These are phyloP conservation scores for Micrasema minimum DNA, from an alignment of 1,140 invertebrate genomes.

Conservation along the genomic window DNA sequence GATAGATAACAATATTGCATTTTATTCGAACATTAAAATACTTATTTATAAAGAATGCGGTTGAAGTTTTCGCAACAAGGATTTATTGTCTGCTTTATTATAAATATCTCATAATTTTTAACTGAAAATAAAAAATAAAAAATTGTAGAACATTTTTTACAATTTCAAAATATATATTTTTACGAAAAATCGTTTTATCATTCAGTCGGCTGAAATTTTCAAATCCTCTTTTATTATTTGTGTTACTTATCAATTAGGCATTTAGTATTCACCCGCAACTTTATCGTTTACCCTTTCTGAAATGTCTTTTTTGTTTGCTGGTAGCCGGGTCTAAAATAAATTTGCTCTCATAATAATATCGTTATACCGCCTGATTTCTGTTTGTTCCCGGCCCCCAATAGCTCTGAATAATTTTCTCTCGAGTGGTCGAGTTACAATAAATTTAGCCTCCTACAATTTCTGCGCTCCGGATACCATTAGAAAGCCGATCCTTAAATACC, in stretches of 20 bases:
- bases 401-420: slow-evolving; percentile 16
- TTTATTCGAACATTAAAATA: too few species aligned
- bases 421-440: too few species aligned
- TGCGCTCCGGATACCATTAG: not conserved
- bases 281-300: slow-evolving; percentile 5
- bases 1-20: too few species aligned
- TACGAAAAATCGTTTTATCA: too few species aligned
- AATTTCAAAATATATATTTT: too few species aligned
- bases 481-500: too few species aligned
- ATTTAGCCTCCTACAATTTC: not conserved
- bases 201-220: not conserved
- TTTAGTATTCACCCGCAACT: not conserved
- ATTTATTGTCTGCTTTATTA: too few species aligned
- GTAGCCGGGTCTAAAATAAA: slow-evolving; percentile 10
- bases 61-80: too few species aligned
- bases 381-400: not conserved
- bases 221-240: not conserved
- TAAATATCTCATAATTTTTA: too few species aligned
- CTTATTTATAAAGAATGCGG: too few species aligned
- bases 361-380: slow-evolving; percentile 20
- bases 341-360: slow-evolving; percentile 24
- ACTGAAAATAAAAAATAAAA: too few species aligned
- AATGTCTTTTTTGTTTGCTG: slow-evolving; percentile 22
- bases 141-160: too few species aligned
- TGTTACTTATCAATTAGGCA: slow-evolving; percentile 15